Conservation (phyloP, 2,888 invertebrate genomes). For the Synanthedon myopaeformis region DNA sequence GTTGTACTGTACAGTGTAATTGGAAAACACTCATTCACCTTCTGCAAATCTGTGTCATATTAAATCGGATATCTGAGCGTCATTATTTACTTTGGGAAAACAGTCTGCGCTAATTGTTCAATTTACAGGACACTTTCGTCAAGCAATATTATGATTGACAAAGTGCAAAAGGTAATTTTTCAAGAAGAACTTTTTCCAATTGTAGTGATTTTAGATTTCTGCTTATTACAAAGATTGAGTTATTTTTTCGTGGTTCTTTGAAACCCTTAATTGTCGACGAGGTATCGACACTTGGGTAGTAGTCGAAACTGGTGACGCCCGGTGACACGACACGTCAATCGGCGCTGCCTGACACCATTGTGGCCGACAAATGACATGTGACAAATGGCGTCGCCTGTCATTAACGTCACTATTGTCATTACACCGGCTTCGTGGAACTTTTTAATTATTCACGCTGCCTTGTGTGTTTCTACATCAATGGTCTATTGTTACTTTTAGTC, state of each 20-base stretch:
- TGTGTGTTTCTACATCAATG: neutral
- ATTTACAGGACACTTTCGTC: too few relatives aligned
- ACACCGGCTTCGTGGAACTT: constrained; percentile 39
- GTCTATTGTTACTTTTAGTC: neutral
- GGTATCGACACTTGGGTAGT: constrained; percentile 8
- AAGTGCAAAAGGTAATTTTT: too few relatives aligned
- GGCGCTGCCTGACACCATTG: constrained; percentile 55
- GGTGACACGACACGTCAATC: constrained; percentile 47
- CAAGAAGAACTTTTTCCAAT: too few relatives aligned
- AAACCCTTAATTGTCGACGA: neutral
- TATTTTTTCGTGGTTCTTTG: neutral
- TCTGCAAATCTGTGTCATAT: too few relatives aligned
- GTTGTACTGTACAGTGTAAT: too few relatives aligned
- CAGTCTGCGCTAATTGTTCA: too few relatives aligned
- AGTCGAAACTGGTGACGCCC: constrained; percentile 9
- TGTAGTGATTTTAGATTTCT: too few relatives aligned
- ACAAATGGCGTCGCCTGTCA: constrained; percentile 44
- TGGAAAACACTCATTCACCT: too few relatives aligned
- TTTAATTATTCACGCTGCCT: constrained; percentile 33
- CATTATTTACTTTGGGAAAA: too few relatives aligned
- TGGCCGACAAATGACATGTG: constrained; percentile 46
- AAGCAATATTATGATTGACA: too few relatives aligned
- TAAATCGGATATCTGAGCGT: too few relatives aligned
- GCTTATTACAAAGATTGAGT: neutral
- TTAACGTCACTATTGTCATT: constrained; percentile 45